These are phyloP conservation scores for Lycophotia porphyrea DNA, from an alignment of 2,888 invertebrate species.

Conservation along the genomic window DNA sequence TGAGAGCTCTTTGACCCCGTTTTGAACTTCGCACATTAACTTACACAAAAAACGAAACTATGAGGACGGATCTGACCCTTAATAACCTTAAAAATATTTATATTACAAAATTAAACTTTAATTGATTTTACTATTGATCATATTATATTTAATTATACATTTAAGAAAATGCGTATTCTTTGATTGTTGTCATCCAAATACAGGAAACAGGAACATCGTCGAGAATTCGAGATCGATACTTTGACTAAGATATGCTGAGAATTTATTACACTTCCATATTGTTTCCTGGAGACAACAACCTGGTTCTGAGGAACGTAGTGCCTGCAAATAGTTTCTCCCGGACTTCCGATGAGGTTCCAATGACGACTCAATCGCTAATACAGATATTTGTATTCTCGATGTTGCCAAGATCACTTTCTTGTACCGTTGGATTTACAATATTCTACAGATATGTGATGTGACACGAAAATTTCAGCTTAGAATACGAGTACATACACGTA, in stretches of 20 bases:
- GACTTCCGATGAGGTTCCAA: background rate
- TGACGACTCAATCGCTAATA: background rate
- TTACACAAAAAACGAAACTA: background rate
- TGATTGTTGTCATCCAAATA: background rate
- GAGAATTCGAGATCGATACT: background rate
- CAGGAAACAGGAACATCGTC: background rate
- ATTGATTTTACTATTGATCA: no score
- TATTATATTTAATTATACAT: background rate
- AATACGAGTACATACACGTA: background rate
- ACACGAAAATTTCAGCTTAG: background rate
- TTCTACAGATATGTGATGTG: background rate
- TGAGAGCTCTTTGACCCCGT: background rate
- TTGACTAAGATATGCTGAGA: background rate
- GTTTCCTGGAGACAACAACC: background rate
- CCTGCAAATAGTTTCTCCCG: background rate
- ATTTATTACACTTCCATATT: background rate
- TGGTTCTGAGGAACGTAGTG: background rate
- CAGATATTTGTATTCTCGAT: background rate
- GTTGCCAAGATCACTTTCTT: slow-evolving; percentile 13
- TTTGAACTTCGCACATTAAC: background rate
- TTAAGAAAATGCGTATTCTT: background rate
- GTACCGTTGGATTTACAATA: background rate
- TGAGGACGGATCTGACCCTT: background rate
- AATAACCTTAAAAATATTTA: background rate
- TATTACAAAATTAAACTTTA: background rate